These are phyloP conservation scores for Heterodera carotae DNA, from an alignment of 1,140 invertebrate species.

Conservation along the genomic window DNA sequence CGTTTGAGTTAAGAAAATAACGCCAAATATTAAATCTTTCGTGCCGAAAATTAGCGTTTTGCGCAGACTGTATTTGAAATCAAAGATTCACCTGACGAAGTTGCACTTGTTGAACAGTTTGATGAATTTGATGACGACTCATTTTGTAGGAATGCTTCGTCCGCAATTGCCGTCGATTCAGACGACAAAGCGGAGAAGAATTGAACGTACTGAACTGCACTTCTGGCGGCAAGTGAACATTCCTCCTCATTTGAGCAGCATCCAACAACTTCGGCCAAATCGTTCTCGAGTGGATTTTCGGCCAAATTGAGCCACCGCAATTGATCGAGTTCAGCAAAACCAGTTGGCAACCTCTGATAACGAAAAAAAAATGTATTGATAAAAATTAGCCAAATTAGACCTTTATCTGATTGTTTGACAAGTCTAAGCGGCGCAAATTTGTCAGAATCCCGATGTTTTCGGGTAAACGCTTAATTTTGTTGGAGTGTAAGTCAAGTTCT, in stretches of 20 bases:
- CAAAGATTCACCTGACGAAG: not conserved
- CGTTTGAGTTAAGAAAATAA: no score
- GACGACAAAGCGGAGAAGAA: conserved; percentile 14
- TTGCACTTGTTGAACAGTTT: not conserved
- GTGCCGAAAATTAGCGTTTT: no score
- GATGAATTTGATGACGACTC: conserved; percentile 16
- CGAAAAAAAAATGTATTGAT: not conserved
- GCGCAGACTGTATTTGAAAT: no score
- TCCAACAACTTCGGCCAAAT: conserved; percentile 30
- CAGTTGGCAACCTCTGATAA: conserved; percentile 15
- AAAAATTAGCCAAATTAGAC: conserved; percentile 5
- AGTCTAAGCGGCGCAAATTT: not conserved
- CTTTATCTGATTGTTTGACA: conserved; percentile 24
- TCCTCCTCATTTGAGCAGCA: conserved; percentile 4
- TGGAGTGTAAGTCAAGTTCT: conserved; percentile 13
- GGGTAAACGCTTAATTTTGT: conserved; percentile 14
- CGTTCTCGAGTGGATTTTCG: conserved; percentile 21
- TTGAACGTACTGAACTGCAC: conserved; percentile 22
- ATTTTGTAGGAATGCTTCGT: conserved; percentile 8
- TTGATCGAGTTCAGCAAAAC: conserved; percentile 20
- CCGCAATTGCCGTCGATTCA: conserved; percentile 21
- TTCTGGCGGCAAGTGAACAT: conserved; percentile 4
- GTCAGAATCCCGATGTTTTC: conserved; percentile 12
- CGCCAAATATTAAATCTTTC: no score
- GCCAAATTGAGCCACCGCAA: conserved; percentile 26